Conservation (phyloP, 2,888 invertebrate genomes). For the Volucella inflata region DNA sequence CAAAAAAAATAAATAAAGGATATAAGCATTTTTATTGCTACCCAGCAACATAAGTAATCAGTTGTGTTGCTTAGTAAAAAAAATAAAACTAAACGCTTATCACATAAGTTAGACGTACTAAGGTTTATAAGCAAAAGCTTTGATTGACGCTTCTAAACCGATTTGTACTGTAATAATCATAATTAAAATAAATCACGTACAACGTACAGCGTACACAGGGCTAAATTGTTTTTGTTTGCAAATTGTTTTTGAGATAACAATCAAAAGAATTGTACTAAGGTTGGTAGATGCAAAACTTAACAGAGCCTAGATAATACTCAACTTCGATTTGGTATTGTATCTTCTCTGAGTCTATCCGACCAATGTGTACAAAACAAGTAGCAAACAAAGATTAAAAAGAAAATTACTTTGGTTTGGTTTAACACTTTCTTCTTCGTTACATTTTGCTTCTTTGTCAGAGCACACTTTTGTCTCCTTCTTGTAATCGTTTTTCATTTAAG, state of each 20-base stretch:
- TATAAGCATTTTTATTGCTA: constrained; percentile 35
- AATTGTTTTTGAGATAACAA: constrained; percentile 80
- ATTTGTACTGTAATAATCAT: constrained; percentile 39
- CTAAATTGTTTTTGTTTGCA: constrained; percentile 82
- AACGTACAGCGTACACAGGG: constrained; percentile 40
- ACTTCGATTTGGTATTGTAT: constrained; percentile 65
- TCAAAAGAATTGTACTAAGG: constrained; percentile 83
- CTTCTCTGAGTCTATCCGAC: constrained; percentile 77
- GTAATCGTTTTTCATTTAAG: constrained; percentile 29
- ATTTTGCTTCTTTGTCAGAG: constrained; percentile 48
- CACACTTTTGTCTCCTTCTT: constrained; percentile 8
- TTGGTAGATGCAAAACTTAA: constrained; percentile 75
- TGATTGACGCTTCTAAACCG: constrained; percentile 57
- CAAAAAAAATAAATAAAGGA: constrained; percentile 6
- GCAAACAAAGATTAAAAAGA: constrained; percentile 80
- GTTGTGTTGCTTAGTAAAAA: constrained; percentile 66
- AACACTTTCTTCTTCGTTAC: constrained; percentile 41
- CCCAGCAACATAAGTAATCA: constrained; percentile 59
- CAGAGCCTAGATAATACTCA: constrained; percentile 47
- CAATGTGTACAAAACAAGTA: constrained; percentile 83
- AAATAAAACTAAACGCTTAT: constrained; percentile 19
- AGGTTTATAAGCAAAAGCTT: constrained; percentile 59
- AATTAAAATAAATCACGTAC: constrained; percentile 36
- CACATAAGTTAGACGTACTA: constrained; percentile 41
- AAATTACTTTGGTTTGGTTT: constrained; percentile 66